Percentiles rank a stretch among this genome's conserved stretches.
These are phyloP conservation scores for Eupelmus urozonus DNA, from an alignment of 2,888 invertebrate genomes.

Conservation along the genomic window DNA sequence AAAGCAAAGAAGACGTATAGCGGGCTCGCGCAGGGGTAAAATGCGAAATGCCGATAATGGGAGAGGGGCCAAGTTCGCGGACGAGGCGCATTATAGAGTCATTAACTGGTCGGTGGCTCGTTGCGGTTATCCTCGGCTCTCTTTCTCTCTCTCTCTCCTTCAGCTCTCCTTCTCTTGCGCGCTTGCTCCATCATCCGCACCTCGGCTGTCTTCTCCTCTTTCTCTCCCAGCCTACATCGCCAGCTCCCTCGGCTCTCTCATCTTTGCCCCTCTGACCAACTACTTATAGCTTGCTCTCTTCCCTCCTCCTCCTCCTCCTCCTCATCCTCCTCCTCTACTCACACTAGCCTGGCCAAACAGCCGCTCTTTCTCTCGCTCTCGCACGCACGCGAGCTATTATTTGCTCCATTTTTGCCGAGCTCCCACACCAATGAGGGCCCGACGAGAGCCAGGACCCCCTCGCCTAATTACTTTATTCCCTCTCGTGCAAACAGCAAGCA, in stretches of 20 bases:
- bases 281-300: neutral
- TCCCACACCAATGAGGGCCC: neutral
- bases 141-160: constrained; percentile 50
- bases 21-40: too few relatives aligned
- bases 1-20: too few relatives aligned
- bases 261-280: neutral
- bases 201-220: constrained; percentile 22
- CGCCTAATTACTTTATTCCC: too few relatives aligned
- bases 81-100: constrained; percentile 70
- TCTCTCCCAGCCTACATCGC: neutral
- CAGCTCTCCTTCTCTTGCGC: constrained; percentile 45
- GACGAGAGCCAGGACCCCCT: too few relatives aligned
- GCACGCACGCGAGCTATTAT: constrained; percentile 37
- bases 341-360: constrained; percentile 40
- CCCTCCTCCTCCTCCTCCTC: neutral
- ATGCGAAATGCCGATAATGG: constrained; percentile 25
- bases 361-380: constrained; percentile 30
- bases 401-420: constrained; percentile 38
- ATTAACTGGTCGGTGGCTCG: constrained; percentile 72
- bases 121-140: constrained; percentile 67
- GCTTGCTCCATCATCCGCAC: constrained; percentile 47
- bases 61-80: constrained; percentile 61
- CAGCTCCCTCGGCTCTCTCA: constrained; percentile 8
- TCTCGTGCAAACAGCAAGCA: too few relatives aligned
- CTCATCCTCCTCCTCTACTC: neutral